Conservation (phyloP, 23 tunicate genomes). For the Trididemnum clinides region DNA sequence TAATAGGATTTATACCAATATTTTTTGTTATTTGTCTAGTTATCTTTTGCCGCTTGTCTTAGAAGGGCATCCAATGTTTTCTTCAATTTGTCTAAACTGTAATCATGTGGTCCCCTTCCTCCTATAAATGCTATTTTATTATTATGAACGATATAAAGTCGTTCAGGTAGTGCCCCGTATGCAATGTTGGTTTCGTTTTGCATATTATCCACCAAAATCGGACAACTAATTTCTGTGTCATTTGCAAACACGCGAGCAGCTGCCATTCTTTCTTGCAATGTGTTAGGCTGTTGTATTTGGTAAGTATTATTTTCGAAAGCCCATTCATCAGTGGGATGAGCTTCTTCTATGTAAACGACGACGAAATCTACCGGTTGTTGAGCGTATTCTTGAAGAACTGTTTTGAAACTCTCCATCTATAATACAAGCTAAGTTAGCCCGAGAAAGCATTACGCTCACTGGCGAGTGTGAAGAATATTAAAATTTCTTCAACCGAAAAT, state of each 20-base stretch:
- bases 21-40: background rate
- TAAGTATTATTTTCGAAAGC: slow-evolving; percentile 14
- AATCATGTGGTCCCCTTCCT: slow-evolving; percentile 40
- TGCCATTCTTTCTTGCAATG: background rate
- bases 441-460: too few relatives aligned
- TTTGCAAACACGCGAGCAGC: slow-evolving; percentile 43
- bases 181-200: slow-evolving; percentile 40
- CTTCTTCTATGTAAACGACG: slow-evolving; percentile 53
- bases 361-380: slow-evolving; percentile 41
- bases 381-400: background rate
- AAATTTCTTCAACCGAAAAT: too few relatives aligned
- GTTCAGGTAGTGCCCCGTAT: slow-evolving; percentile 55
- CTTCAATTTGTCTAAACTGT: slow-evolving; percentile 36
- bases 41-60: background rate
- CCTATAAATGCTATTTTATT: slow-evolving; percentile 32
- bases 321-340: slow-evolving; percentile 58
- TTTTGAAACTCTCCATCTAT: slow-evolving; percentile 26
- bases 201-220: slow-evolving; percentile 43
- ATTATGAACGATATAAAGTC: slow-evolving; percentile 39
- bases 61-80: background rate
- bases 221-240: slow-evolving; percentile 19
- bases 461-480: too few relatives aligned
- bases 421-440: too few relatives aligned
- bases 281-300: slow-evolving; percentile 15
- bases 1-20: too few relatives aligned